phyloP scores from a whole-genome alignment of 2,797 vertebrate genomes.

The Scarus forsteni region DNA sequence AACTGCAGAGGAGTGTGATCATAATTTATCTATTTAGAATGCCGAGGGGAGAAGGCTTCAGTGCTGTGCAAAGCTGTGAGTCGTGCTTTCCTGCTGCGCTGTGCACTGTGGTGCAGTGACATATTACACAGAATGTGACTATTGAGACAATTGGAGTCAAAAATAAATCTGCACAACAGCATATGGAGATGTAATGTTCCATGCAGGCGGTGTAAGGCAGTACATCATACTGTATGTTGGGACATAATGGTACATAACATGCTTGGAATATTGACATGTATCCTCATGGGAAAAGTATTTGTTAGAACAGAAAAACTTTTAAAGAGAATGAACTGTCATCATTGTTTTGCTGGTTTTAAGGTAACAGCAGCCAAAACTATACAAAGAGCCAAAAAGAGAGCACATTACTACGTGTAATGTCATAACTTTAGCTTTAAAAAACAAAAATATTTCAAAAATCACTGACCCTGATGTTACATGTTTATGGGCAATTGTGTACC shows the following conservation, averaged over 20 bases:
- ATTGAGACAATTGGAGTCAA: constrained; percentile 57
- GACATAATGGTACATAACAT: constrained; percentile 41
- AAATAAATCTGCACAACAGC: constrained; percentile 49
- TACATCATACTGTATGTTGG: constrained; percentile 33
- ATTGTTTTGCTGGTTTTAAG: no score
- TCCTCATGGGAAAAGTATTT: constrained; percentile 31
- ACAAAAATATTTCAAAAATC: no score
- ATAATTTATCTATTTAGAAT: constrained; percentile 80
- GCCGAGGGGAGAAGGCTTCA: constrained; percentile 50
- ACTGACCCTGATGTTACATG: no score
- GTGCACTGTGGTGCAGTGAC: constrained; percentile 54
- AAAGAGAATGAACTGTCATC: neutral
- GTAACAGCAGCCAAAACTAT: no score
- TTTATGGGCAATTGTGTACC: no score
- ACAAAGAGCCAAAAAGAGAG: no score
- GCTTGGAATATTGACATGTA: constrained; percentile 15
- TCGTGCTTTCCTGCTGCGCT: constrained; percentile 57
- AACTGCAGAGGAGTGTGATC: constrained; percentile 69
- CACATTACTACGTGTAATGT: no score
- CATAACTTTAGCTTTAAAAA: no score
- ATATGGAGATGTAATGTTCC: constrained; percentile 65
- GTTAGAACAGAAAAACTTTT: neutral
- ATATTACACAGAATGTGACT: constrained; percentile 57
- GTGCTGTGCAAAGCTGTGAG: constrained; percentile 55
- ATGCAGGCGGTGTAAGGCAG: constrained; percentile 26